phyloP scores from a whole-genome alignment of 2,797 vertebrate genomes.

The Podargus strigoides region DNA sequence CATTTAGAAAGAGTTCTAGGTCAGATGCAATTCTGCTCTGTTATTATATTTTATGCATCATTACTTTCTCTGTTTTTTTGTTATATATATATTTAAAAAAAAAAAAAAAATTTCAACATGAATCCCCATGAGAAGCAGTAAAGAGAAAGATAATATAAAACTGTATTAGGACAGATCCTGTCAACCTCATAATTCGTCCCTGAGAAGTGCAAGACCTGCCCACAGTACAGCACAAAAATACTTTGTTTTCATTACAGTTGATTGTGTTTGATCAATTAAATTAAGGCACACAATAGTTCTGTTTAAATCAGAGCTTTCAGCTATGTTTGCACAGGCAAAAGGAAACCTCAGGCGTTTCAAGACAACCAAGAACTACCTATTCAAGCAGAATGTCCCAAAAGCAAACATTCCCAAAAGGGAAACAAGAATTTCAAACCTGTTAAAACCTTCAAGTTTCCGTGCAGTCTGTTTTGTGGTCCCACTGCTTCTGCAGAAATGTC shows the following conservation, averaged over 20 bases:
- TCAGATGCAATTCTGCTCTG: neutral
- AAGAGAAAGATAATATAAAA: neutral
- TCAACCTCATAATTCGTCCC: neutral
- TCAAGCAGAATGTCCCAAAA: conserved; percentile 3
- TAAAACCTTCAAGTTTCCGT: neutral
- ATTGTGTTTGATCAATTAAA: conserved; percentile 39
- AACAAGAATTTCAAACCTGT: neutral
- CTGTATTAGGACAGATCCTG: neutral
- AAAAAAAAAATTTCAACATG: no score
- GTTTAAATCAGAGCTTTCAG: conserved; percentile 27
- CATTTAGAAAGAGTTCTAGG: neutral
- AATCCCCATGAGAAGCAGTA: neutral
- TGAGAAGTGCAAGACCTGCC: neutral
- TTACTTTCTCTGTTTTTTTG: neutral
- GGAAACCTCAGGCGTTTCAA: conserved; percentile 6
- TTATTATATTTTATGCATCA: neutral
- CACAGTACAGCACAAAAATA: neutral
- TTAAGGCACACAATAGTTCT: neutral
- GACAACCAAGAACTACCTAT: neutral
- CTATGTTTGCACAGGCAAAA: conserved; percentile 9
- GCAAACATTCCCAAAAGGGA: neutral
- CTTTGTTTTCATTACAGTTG: conserved; percentile 2
- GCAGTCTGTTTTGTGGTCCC: neutral
- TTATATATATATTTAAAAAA: neutral
- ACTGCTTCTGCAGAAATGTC: neutral